Base-by-base conservation (phyloP, 2,797 vertebrate genomes). In the Hylomyscus alleni region DNA sequence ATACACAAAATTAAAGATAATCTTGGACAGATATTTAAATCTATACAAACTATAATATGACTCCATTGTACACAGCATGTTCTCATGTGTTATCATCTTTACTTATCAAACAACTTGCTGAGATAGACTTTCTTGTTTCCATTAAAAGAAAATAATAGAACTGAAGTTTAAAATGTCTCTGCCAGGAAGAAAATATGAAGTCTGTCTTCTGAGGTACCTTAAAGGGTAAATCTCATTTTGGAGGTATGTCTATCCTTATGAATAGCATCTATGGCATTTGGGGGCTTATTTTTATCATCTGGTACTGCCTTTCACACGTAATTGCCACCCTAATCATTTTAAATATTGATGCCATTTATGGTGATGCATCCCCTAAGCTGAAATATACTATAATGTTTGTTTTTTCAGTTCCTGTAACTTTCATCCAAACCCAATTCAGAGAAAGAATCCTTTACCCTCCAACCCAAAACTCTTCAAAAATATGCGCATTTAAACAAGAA, bases 401-500 rank as follows among this genome's bases (percentile, higher is more conserved):
- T 6, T 50, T 83, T 29, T n/a, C 73, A 80, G 56, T 76, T 90
- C 34, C 84, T 85, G 72, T n/a, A 78, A 75, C 40, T 76, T 14
- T 75, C 34, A 15, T 82, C n/a, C 14, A 89, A 80, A 69, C 22
- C n/a, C 20, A 93, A 62, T 78, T 22, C 44, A 89, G 69, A 89
- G 54, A 94, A 93, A 91, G 77, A 89, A 95, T 34, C 1, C 1
- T 54, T 15, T 72, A 67, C 29, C 34, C 52, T 62, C 47, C 88
- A 60, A 95, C 72, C 50, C 17, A 77, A 84, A 93, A 69, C 77
- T 81, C 62, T 94, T 84, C 47, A 88, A 77, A 96, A 92, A 44
- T 86, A 89, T 34, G 58, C 92, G 34, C 89, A 81, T 89, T 92
- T 88, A 81, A 94, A 93, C 34, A 95, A 81, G 73, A 89, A 80